Evolutionary conservation across 2,797 vertebrate genomes (phyloP).

Genomic region (Gouania willdenowi): DNA sequence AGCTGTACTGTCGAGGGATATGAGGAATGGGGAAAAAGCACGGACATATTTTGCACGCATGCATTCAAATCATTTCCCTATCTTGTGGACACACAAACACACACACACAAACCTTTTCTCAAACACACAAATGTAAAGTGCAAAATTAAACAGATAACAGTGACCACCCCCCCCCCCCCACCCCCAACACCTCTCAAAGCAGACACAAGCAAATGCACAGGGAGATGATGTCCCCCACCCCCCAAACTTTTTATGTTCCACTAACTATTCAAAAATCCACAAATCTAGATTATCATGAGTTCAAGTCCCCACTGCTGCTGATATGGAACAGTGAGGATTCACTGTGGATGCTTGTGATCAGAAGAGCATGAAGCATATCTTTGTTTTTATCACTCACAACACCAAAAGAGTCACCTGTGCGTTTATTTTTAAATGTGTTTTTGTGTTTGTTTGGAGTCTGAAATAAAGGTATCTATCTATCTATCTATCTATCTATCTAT

Average conservation of each 20-base stretch:
- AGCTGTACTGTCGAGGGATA: slow-evolving; percentile 53
- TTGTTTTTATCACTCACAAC: background rate
- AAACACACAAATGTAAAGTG: slow-evolving; percentile 25
- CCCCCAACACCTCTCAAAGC: slow-evolving; percentile 3
- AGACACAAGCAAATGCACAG: slow-evolving; percentile 1
- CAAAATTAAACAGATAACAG: no score
- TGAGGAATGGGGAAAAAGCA: slow-evolving; percentile 21
- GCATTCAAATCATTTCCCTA: slow-evolving; percentile 19
- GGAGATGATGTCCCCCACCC: slow-evolving; percentile 1
- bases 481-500: background rate
- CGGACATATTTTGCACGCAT: slow-evolving; percentile 44
- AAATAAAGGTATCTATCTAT: background rate
- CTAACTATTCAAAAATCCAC: slow-evolving; percentile 44
- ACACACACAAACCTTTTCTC: no score
- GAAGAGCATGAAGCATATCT: background rate
- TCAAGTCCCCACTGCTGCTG: slow-evolving; percentile 33
- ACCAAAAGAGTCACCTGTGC: background rate
- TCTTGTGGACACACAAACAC: no score
- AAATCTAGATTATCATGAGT: slow-evolving; percentile 63
- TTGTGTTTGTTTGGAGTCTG: background rate
- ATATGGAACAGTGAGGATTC: slow-evolving; percentile 24
- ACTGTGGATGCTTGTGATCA: background rate
- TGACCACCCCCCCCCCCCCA: slow-evolving; percentile 20
- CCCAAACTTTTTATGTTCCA: slow-evolving; percentile 40
- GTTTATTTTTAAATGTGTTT: background rate